Evolutionary conservation across 2,888 invertebrate species (phyloP).

Genomic region (Eristalinus aeneus): DNA sequence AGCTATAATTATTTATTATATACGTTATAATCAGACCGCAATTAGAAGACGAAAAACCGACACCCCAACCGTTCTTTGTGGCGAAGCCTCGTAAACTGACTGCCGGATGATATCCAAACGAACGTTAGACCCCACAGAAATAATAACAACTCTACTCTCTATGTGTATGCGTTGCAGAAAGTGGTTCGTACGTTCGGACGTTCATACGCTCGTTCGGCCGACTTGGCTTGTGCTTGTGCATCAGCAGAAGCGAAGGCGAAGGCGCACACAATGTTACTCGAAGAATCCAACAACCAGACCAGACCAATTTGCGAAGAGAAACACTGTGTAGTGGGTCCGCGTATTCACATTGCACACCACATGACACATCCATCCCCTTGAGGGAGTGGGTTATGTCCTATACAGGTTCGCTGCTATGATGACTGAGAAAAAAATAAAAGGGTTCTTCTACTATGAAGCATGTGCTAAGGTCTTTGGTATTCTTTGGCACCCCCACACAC

Average conservation of each 20-base stretch:
- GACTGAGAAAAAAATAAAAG: conserved; percentile 26
- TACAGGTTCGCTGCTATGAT: conserved; percentile 23
- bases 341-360: conserved; percentile 40
- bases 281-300: conserved; percentile 44
- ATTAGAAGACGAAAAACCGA: conserved; percentile 59
- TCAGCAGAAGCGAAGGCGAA: conserved; percentile 17
- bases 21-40: conserved; percentile 66
- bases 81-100: conserved; percentile 70
- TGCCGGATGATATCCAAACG: conserved; percentile 64
- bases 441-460: conserved; percentile 38
- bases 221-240: conserved; percentile 54
- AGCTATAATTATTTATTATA: conserved; percentile 65
- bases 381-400: conserved; percentile 63
- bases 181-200: conserved; percentile 40
- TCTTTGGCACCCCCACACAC: conserved; percentile 45
- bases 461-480: conserved; percentile 56
- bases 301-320: conserved; percentile 50
- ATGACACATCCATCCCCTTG: conserved; percentile 63
- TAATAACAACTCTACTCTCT: conserved; percentile 49
- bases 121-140: conserved; percentile 70
- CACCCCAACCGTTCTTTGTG: conserved; percentile 69
- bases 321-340: conserved; percentile 6
- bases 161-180: conserved; percentile 55
- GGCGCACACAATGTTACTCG: conserved; percentile 48
- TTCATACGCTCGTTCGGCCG: conserved; percentile 7